Evolutionary conservation across 2,888 invertebrate species (phyloP).

Genomic region (Trachelus iudaicus): DNA sequence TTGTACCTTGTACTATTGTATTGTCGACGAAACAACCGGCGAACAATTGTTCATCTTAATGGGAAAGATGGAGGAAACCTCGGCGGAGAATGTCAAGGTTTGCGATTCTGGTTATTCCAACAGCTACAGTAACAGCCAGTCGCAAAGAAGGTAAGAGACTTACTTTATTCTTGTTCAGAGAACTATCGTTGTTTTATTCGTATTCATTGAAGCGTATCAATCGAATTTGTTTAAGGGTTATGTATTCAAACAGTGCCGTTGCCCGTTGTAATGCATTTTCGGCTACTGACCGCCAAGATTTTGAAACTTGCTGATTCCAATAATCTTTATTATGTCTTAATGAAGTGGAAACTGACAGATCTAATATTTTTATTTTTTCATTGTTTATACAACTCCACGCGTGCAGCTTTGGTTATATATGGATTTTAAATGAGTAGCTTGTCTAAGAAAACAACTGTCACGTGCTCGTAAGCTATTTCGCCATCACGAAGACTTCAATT

Average conservation of each 20-base stretch:
- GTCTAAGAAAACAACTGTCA: too few relatives aligned
- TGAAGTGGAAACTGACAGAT: not conserved
- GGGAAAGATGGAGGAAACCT: constrained; percentile 68
- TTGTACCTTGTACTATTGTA: not conserved
- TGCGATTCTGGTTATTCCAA: constrained; percentile 87
- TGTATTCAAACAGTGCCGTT: not conserved
- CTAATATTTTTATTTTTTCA: not conserved
- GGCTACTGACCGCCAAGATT: not conserved
- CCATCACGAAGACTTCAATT: not conserved
- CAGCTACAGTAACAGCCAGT: constrained; percentile 85
- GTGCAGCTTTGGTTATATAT: not conserved
- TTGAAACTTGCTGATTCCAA: not conserved
- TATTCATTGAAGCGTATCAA: not conserved
- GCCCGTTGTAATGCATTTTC: not conserved
- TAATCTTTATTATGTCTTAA: not conserved
- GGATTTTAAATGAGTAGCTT: too few relatives aligned
- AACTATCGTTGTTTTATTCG: not conserved
- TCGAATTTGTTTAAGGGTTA: not conserved
- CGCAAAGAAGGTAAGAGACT: constrained; percentile 77
- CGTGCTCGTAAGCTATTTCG: too few relatives aligned
- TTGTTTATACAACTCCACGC: not conserved
- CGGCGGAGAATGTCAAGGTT: constrained; percentile 73
- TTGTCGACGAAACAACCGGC: not conserved
- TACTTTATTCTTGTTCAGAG: constrained; percentile 12
- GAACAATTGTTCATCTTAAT: not conserved